phyloP scores from a whole-genome alignment of 2,113 vertebrate species.

The Cervus canadensis region DNA sequence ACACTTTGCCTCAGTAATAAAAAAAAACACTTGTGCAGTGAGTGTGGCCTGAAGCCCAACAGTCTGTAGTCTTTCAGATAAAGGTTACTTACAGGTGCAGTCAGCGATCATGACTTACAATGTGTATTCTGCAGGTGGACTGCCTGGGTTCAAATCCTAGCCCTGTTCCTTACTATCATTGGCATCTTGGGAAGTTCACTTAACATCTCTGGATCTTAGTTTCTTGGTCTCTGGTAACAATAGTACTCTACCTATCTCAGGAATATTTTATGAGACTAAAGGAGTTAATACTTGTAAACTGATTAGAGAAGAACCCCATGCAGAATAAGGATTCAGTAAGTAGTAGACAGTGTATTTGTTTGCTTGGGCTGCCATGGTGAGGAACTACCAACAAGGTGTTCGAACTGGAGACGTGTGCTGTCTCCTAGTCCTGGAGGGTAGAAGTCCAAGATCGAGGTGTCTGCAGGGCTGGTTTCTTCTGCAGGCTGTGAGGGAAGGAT shows the following conservation, averaged over 20 bases:
- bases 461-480: background rate
- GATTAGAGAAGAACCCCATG: background rate
- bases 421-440: background rate
- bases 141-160: background rate
- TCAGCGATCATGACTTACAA: no score
- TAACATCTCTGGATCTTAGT: background rate
- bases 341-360: background rate
- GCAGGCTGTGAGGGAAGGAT: background rate
- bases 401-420: background rate
- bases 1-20: background rate
- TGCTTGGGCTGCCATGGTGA: background rate
- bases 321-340: background rate
- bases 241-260: background rate
- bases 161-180: background rate
- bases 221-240: background rate
- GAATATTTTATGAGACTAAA: background rate
- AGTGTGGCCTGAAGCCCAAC: background rate
- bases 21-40: background rate
- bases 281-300: background rate
- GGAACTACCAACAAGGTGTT: background rate
- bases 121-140: background rate
- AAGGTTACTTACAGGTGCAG: background rate
- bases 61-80: background rate
- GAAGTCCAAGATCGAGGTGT: background rate
- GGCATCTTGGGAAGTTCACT: background rate